phyloP scores from a whole-genome alignment of 2,888 invertebrate genomes.

The Clepsis dumicolana region DNA sequence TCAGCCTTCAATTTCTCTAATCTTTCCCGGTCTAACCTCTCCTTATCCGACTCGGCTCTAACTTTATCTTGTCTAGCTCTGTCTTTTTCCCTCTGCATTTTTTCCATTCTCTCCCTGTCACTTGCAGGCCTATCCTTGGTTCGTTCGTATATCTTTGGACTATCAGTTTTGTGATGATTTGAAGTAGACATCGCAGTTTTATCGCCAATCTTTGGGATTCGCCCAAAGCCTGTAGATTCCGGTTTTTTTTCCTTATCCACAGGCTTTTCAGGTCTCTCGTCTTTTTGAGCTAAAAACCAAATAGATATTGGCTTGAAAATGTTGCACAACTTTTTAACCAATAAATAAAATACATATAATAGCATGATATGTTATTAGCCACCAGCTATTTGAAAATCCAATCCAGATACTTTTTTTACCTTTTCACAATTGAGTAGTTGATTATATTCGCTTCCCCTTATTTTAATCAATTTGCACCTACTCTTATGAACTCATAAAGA shows the following conservation, averaged over 20 bases:
- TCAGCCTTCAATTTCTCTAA: conserved; percentile 75
- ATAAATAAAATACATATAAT: not conserved
- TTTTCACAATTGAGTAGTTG: no score
- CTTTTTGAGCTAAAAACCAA: conserved; percentile 62
- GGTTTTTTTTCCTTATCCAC: conserved; percentile 68
- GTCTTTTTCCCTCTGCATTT: conserved; percentile 55
- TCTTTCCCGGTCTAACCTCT: conserved; percentile 68
- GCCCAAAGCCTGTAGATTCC: conserved; percentile 65
- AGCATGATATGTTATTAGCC: no score
- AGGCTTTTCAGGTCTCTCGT: conserved; percentile 53
- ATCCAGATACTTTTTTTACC: no score
- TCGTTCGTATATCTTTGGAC: conserved; percentile 59
- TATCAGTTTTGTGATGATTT: conserved; percentile 58
- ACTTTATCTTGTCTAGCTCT: conserved; percentile 62
- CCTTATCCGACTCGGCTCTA: conserved; percentile 58
- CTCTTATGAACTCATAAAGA: no score
- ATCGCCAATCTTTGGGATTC: conserved; percentile 85
- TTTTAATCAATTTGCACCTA: no score
- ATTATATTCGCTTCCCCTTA: no score
- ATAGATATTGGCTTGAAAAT: conserved; percentile 30
- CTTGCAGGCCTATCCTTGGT: conserved; percentile 47
- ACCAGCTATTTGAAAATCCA: no score
- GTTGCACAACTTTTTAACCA: not conserved
- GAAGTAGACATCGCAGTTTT: conserved; percentile 52
- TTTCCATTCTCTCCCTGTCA: conserved; percentile 52